Evolutionary conservation across 2,113 vertebrate species (phyloP).

Genomic region (Bubo scandiacus): DNA sequence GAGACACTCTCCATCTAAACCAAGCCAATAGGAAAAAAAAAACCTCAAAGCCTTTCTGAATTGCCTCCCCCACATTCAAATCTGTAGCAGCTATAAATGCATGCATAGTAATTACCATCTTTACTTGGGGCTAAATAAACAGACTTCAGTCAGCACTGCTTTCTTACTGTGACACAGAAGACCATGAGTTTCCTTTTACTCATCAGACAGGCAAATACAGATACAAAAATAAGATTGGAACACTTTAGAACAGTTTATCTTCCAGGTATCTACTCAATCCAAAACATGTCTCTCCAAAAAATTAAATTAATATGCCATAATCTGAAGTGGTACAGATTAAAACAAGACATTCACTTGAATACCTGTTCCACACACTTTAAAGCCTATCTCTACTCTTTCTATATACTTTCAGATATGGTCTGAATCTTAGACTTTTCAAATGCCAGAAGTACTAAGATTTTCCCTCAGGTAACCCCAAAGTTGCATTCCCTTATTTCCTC

Average conservation of each 20-base stretch:
- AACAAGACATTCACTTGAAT: neutral
- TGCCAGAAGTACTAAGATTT: accelerated
- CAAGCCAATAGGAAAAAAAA: neutral
- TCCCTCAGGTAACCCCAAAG: neutral
- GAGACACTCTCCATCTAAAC: neutral
- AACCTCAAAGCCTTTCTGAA: constrained; percentile 13
- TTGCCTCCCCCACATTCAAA: neutral
- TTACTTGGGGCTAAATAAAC: constrained; percentile 29
- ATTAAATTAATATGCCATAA: neutral
- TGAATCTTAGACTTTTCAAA: neutral
- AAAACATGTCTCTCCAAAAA: neutral
- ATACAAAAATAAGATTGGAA: neutral
- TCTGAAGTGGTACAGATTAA: neutral
- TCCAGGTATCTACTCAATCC: neutral
- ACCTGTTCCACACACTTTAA: neutral
- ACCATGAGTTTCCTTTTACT: neutral
- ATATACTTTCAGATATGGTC: neutral
- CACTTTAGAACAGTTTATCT: neutral
- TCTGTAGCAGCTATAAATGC: neutral
- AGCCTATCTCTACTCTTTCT: neutral
- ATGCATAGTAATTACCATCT: neutral
- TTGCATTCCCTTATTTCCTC: neutral
- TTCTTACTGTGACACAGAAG: neutral
- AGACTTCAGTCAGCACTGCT: neutral
- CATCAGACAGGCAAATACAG: neutral